Base-by-base conservation (phyloP, 92 coral and sea anemone genomes). In the Umimayanthus kanabou region DNA sequence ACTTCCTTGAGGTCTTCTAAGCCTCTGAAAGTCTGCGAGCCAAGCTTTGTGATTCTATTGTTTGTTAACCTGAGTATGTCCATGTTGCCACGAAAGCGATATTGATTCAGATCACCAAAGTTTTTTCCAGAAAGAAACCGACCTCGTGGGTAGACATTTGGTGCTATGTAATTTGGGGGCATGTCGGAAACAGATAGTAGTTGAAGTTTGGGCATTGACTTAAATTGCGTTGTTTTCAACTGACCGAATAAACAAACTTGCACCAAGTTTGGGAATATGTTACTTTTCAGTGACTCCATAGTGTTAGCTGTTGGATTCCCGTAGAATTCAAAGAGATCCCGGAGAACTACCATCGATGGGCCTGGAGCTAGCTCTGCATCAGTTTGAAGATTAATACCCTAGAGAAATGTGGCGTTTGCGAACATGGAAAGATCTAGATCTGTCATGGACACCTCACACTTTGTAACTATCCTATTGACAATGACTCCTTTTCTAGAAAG, bases 121-220 rank as follows among this genome's bases (percentile, higher is more conserved):
- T 25, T 72, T 40, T 72, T 72, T 72, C 43, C 76, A 72, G 16
- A 28, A 14, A 72, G 76, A 15, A 1, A 28, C 23, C 30, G 42
- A 6, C 8, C 76, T 72, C 76, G 43, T 16, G 14, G 14, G 76
- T 72, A 72, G 40, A 72, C 76, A 72, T 72, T 30, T 72, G 5
- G 76, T 72, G 76, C 22, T 30, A 30, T 72, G 76, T 13, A 6
- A 10, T 14, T n/a, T 10, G 10, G 5, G 39, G 77, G 73, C 15
- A 80, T 84, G 10, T 85, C 85, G 77, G 3, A 5, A 84, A 13
- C 23, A 93, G 80, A 43, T 90, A 95, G 87, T 6, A 86, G 71
- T 29, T 95, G 98, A 30, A 95, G 89, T 20, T 86, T 61, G 14
- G 98, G 98, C 96, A 95, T 93, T 0, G 94, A 84, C 23, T 88